Conservation (phyloP, 2,797 vertebrate species). For the Gouania willdenowi region DNA sequence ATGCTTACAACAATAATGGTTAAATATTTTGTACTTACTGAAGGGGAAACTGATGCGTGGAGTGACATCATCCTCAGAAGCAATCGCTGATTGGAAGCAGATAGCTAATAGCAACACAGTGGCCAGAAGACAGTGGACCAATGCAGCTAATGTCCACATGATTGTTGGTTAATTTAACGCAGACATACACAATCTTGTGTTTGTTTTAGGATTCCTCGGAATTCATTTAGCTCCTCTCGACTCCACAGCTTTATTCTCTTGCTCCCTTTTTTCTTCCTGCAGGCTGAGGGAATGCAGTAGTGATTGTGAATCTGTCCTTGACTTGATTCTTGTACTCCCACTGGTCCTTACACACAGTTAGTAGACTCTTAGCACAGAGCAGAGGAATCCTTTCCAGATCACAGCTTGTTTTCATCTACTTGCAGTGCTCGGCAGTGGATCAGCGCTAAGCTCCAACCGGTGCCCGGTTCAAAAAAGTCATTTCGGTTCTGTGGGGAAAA, state of each 20-base stretch:
- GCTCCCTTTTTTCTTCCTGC: slow-evolving; percentile 54
- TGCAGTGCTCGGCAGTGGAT: slow-evolving; percentile 17
- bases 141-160: slow-evolving; percentile 60
- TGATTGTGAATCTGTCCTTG: slow-evolving; percentile 45
- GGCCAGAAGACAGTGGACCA: slow-evolving; percentile 42
- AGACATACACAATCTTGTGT: slow-evolving; percentile 22
- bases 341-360: slow-evolving; percentile 41
- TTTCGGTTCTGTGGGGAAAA: slow-evolving; percentile 55
- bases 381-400: slow-evolving; percentile 52
- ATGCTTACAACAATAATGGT: background rate
- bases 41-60: slow-evolving; percentile 84
- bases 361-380: slow-evolving; percentile 35
- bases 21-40: slow-evolving; percentile 72
- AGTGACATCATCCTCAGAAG: slow-evolving; percentile 65
- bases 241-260: slow-evolving; percentile 43
- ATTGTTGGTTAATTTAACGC: slow-evolving; percentile 33
- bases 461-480: slow-evolving; percentile 33
- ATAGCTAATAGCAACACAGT: slow-evolving; percentile 46
- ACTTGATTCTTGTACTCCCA: slow-evolving; percentile 57
- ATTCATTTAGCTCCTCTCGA: slow-evolving; percentile 52
- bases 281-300: slow-evolving; percentile 16
- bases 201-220: slow-evolving; percentile 52
- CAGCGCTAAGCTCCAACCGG: slow-evolving; percentile 31
- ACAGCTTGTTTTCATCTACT: slow-evolving; percentile 51
- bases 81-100: slow-evolving; percentile 33